Evolutionary conservation across 53 echinoderm and acorn worm species (phyloP).

Genomic region (Arbacia lixula): DNA sequence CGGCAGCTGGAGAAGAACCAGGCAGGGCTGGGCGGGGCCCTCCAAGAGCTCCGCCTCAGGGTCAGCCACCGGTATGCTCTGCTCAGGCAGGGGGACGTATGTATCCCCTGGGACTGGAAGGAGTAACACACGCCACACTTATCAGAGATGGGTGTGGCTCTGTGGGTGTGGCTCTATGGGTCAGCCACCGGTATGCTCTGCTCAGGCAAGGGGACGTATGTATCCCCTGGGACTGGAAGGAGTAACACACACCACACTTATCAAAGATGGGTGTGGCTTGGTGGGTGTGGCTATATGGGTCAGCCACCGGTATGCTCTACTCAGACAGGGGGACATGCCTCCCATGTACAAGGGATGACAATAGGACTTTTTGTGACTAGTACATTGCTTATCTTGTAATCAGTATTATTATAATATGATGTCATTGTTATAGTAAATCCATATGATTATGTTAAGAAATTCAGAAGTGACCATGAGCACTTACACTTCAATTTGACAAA

Average conservation of each 20-base stretch:
- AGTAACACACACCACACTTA: background rate
- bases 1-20: slow-evolving; percentile 68
- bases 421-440: no score
- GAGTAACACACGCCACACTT: slow-evolving; percentile 43
- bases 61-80: slow-evolving; percentile 75
- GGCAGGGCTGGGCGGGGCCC: slow-evolving; percentile 48
- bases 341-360: no score
- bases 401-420: no score
- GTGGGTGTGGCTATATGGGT: slow-evolving; percentile 56
- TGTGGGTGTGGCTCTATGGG: slow-evolving; percentile 57
- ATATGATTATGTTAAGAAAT: no score
- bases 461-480: no score
- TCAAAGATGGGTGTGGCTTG: background rate
- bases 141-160: slow-evolving; percentile 52
- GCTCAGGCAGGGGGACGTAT: slow-evolving; percentile 82
- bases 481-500: no score
- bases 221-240: slow-evolving; percentile 91
- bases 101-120: slow-evolving; percentile 96
- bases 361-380: no score
- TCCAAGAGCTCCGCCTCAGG: slow-evolving; percentile 59
- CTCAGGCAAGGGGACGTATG: slow-evolving; percentile 80
- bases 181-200: slow-evolving; percentile 75
- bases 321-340: slow-evolving; percentile 79
- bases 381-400: no score
- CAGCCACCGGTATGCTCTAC: slow-evolving; percentile 72